Conservation (phyloP, 2,888 invertebrate species). For the Xestoiulus laeticollis region DNA sequence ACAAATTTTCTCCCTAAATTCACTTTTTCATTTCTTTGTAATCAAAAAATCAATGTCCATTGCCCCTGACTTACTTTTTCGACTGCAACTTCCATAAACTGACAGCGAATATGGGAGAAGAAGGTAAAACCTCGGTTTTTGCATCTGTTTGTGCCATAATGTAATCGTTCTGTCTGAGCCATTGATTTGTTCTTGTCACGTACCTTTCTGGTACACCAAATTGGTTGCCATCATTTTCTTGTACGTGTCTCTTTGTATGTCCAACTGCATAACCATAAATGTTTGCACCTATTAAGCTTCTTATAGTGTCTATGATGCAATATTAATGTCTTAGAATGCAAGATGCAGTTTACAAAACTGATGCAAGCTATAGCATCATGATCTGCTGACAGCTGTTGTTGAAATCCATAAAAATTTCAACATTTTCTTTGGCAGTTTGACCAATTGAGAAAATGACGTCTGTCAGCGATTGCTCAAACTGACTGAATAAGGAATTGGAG, state of each 20-base stretch:
- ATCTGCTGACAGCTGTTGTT: not conserved
- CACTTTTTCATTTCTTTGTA: not conserved
- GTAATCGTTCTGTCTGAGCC: not conserved
- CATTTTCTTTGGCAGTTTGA: not conserved
- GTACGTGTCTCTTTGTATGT: not conserved
- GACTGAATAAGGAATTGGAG: too few species aligned
- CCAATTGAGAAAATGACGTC: too few species aligned
- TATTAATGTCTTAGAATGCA: too few species aligned
- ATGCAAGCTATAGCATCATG: not conserved
- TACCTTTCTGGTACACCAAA: not conserved
- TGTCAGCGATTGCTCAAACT: too few species aligned
- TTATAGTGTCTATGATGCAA: too few species aligned
- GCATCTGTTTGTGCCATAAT: not conserved
- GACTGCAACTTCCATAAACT: constrained; percentile 14
- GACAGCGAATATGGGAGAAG: constrained; percentile 15
- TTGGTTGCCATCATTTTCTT: not conserved
- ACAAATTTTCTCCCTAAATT: not conserved
- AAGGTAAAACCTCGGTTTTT: constrained; percentile 37
- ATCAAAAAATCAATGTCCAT: not conserved
- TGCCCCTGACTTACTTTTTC: constrained; percentile 16
- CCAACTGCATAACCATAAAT: constrained; percentile 7
- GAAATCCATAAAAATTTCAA: not conserved
- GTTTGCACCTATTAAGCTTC: not conserved
- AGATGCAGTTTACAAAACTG: too few species aligned
- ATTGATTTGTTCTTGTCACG: not conserved